Evolutionary conservation across 2,888 invertebrate genomes (phyloP), one percentile per base, ranked within the genome.

Genomic region (Drosophila leonis): DNA sequence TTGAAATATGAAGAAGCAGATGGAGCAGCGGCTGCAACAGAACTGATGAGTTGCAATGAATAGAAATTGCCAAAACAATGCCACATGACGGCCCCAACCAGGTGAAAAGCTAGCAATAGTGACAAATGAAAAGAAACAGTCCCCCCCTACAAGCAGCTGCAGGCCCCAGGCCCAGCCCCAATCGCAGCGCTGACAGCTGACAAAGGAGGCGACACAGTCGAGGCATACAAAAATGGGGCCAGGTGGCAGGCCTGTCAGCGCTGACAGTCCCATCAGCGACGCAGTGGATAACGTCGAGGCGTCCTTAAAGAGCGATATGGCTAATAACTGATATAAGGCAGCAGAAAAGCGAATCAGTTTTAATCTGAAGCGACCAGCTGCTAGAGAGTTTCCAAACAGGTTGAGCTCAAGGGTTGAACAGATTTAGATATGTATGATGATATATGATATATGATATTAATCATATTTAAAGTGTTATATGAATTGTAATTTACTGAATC

Each of bases 1-100:
- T 60, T 73, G 66, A 72, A 75, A 75, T 57, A 60, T 44, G 37
- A 75, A 67, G 75, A 49, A 65, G 66, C 27, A 57, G 52, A 35
- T 35, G 56, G 8, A 24, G 44, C 33, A 39, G 56, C 51, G 37
- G 42, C 61, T 31, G 42, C 60, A 24, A 39, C 64, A 68, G 41
- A 72, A 59, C 72, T 72, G 75, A 79, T 79, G 80, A 73, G 76
- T 65, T 76, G 76, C 73, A 78, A 70, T 67, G 75, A 80, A 78
- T 75, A 75, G 75, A 72, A 78, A 72, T 69, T 73, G 72, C 60
- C 75, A 72, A 77, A 80, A 66, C 65, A 78, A 73, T 73, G 65
- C 70, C 63, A 66, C 64, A 35, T 55, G 60, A 54, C 44, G 59
- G 29, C 51, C 48, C 31, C 51, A 29, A 18, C 24, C 67, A 63